Evolutionary conservation across 30 jellyfish, hydroid and myxozoan species (phyloP), one percentile per base, ranked within the genome.

Genomic region (Cassiopea andromeda): DNA sequence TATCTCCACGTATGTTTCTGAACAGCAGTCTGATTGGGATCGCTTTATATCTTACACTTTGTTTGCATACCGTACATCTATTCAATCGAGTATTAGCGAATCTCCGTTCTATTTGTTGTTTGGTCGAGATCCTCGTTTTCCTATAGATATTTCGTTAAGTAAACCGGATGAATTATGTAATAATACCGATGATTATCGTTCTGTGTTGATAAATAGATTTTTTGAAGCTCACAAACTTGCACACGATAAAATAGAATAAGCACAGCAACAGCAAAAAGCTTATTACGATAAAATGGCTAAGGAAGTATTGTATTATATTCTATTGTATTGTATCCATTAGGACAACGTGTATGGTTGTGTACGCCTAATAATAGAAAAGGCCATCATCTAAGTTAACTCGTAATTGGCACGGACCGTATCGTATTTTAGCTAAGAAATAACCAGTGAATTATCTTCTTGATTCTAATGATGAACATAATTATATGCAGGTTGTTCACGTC

Each of bases 351-450:
- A 16, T 91, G 97, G 97, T 17, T 91, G 38, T 85, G 50, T 46
- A 85, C 94, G 2, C 94, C 94, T 2, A 73, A 84, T 46, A 69
- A 71, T n/a, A 44, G 71, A 44, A 85, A 66, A 16, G 92, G 97
- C 44, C 73, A 77, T 78, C 94, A 1, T n/a, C 83, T 44, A 77
- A 91, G 64, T 89, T 66, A 2, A 84, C 61, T 17, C 84, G 13
- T 72, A 84, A 48, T 15, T 91, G 92, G 89, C 94, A 91, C 44
- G 94, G 97, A 5, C 94, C 97, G 73, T 91, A 61, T 71, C 88
- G 97, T 45, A 77, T 91, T n/a, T 44, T 75, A 69, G 83, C 74
- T 9, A 84, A 91, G 45, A 48, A 43, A 72, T 91, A 94, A 1
- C 89, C 92, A 13, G 92, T 85, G 2, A 82, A 85, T 47, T 84